These are phyloP conservation scores for Cerastis rubricosa DNA, from an alignment of 2,888 invertebrate genomes.

Conservation along the genomic window DNA sequence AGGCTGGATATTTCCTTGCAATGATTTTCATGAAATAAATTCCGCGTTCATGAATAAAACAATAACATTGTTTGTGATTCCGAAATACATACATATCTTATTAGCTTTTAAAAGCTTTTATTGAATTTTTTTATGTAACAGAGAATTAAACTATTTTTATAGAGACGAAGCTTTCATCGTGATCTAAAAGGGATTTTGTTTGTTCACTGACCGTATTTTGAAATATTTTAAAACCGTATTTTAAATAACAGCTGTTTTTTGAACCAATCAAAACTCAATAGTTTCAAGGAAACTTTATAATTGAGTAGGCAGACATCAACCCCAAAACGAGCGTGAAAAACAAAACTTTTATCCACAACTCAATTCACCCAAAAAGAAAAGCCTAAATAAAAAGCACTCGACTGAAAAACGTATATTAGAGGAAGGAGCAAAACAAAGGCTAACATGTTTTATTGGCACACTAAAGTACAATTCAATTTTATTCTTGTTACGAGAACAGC, in stretches of 20 bases:
- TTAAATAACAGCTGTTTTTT: neutral
- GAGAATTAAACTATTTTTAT: neutral
- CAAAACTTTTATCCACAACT: slow-evolving; percentile 25
- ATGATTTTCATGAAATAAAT: slow-evolving; percentile 48
- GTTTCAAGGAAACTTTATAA: slow-evolving; percentile 5
- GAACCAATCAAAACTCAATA: neutral
- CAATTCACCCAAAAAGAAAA: slow-evolving; percentile 10
- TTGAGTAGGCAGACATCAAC: neutral
- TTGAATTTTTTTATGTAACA: neutral
- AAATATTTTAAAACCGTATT: neutral
- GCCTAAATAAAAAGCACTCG: slow-evolving; percentile 24
- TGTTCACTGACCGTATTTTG: neutral
- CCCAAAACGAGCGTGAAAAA: slow-evolving; percentile 8
- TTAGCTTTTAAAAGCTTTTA: slow-evolving; percentile 14
- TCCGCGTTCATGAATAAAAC: slow-evolving; percentile 52
- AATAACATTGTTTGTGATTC: slow-evolving; percentile 31
- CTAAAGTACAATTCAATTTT: slow-evolving; percentile 56
- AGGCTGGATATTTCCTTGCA: slow-evolving; percentile 40
- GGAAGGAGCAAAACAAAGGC: slow-evolving; percentile 49
- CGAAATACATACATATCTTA: slow-evolving; percentile 17
- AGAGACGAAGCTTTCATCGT: neutral
- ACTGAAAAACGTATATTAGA: slow-evolving; percentile 41
- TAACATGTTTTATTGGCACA: slow-evolving; percentile 55
- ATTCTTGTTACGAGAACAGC: slow-evolving; percentile 38
- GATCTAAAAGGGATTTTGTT: neutral